phyloP scores from a whole-genome alignment of 1,140 invertebrate genomes.

The Dreissena polymorpha region DNA sequence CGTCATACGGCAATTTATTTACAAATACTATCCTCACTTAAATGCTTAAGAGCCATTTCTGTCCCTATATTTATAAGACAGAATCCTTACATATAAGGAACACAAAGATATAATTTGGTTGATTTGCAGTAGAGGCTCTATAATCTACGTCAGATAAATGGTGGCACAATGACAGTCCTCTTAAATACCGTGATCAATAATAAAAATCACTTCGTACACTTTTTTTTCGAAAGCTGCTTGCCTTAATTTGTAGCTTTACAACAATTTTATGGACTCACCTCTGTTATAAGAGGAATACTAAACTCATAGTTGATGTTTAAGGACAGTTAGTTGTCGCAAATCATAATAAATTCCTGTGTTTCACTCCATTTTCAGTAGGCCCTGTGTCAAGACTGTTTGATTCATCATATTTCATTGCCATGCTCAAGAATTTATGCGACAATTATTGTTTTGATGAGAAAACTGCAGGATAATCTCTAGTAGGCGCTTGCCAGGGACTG shows the following conservation, averaged over 20 bases:
- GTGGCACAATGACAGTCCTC: constrained; percentile 54
- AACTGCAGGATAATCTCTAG: background rate
- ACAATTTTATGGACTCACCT: constrained; percentile 52
- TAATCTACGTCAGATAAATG: constrained; percentile 56
- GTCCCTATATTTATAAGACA: constrained; percentile 58
- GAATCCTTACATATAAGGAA: constrained; percentile 53
- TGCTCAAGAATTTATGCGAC: background rate
- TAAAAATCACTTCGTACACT: constrained; percentile 54
- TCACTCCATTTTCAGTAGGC: constrained; percentile 43
- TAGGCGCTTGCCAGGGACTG: too few species aligned
- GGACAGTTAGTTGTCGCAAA: constrained; percentile 54
- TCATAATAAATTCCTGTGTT: constrained; percentile 50
- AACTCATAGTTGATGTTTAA: constrained; percentile 55
- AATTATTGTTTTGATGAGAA: background rate
- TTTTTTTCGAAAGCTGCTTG: constrained; percentile 53
- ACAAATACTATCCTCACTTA: constrained; percentile 55
- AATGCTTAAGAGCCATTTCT: constrained; percentile 58
- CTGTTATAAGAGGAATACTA: constrained; percentile 44
- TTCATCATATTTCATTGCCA: constrained; percentile 49
- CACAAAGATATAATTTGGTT: constrained; percentile 54
- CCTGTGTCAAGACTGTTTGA: constrained; percentile 39
- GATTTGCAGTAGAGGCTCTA: constrained; percentile 48
- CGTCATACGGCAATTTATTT: constrained; percentile 55
- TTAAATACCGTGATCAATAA: constrained; percentile 54
- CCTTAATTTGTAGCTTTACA: constrained; percentile 57